Evolutionary conservation across 1,140 invertebrate species (phyloP).

Genomic region (Tetramorium simillimum): DNA sequence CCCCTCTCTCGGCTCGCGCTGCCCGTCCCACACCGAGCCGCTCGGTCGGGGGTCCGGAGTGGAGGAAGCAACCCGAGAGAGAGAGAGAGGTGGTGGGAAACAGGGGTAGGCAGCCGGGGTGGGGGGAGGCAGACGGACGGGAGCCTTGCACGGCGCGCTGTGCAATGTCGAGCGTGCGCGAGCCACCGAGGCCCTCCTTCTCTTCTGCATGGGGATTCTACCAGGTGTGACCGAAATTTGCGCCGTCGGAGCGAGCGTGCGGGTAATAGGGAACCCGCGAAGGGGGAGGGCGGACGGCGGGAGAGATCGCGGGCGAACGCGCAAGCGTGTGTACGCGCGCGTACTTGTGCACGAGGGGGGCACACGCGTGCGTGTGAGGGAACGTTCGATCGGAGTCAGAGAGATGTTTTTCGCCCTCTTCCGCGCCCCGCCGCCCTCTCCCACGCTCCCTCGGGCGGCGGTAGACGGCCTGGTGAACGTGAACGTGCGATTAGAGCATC

Average conservation of each 20-base stretch:
- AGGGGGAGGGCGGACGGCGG: too few relatives aligned
- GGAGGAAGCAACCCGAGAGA: background rate
- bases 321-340: background rate
- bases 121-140: background rate
- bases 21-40: background rate
- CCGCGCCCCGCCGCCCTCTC: background rate
- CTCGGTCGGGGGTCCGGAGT: conserved; percentile 30
- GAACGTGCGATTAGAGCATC: conserved; percentile 9
- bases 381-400: conserved; percentile 37
- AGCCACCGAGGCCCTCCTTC: background rate
- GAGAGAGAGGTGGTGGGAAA: conserved; percentile 9
- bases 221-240: conserved; percentile 73
- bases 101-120: background rate
- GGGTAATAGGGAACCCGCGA: conserved; percentile 51
- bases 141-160: conserved; percentile 42
- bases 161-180: conserved; percentile 72
- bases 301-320: background rate
- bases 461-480: conserved; percentile 22
- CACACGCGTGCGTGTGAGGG: background rate
- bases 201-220: conserved; percentile 61
- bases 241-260: conserved; percentile 21
- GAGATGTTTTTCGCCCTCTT: conserved; percentile 1
- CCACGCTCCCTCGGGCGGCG: background rate
- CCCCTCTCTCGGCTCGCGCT: conserved; percentile 19
- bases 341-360: background rate